These are phyloP conservation scores for Tipula helvola DNA, from an alignment of 2,888 invertebrate species.

Conservation along the genomic window DNA sequence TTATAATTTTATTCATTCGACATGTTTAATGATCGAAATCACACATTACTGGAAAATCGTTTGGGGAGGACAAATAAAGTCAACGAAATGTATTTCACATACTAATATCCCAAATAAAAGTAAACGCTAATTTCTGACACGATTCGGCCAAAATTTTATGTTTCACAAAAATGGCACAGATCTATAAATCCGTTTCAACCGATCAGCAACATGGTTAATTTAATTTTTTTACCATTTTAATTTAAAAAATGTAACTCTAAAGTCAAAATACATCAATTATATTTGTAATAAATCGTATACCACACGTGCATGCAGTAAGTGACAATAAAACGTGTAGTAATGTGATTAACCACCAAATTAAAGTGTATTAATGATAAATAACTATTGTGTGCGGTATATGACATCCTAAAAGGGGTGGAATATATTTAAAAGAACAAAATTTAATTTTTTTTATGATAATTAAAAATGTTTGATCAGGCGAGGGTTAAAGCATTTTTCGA, in stretches of 20 bases:
- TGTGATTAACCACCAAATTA: background rate
- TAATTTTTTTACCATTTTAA: background rate
- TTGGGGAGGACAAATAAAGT: too few species aligned
- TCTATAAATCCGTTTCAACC: background rate
- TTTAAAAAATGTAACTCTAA: background rate
- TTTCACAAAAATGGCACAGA: too few species aligned
- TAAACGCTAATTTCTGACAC: too few species aligned
- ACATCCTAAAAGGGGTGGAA: background rate
- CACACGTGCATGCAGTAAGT: background rate
- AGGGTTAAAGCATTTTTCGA: background rate
- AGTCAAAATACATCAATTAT: background rate
- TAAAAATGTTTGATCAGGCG: background rate
- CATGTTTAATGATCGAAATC: background rate
- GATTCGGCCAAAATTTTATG: too few species aligned
- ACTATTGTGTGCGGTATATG: background rate
- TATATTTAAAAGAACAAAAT: background rate
- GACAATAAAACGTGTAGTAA: constrained; percentile 4
- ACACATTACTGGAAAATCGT: background rate
- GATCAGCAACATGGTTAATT: background rate
- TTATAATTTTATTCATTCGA: background rate
- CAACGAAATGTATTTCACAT: too few species aligned
- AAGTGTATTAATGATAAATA: background rate
- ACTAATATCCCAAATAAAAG: too few species aligned
- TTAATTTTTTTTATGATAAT: background rate
- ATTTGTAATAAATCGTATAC: background rate